phyloP scores from a whole-genome alignment of 1,140 invertebrate genomes.

The Myzus persicae region DNA sequence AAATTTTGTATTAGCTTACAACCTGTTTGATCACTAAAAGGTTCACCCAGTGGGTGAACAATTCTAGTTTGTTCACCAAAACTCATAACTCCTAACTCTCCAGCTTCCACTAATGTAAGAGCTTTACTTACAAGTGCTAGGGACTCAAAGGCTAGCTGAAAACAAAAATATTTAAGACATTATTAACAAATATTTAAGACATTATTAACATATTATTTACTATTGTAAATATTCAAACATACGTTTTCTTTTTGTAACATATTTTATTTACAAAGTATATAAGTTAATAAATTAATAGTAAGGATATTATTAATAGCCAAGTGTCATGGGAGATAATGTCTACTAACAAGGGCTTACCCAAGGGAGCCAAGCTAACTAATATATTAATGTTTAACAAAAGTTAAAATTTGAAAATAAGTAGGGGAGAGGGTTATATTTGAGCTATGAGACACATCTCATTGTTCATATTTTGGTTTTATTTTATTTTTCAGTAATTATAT shows the following conservation, averaged over 20 bases:
- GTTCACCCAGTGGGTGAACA: slow-evolving; percentile 85
- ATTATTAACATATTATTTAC: neutral
- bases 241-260: neutral
- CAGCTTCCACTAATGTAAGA: slow-evolving; percentile 90
- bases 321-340: too few species aligned
- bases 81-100: slow-evolving; percentile 88
- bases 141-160: slow-evolving; percentile 89
- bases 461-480: too few species aligned
- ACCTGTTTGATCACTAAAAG: slow-evolving; percentile 84
- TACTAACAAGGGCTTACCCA: too few species aligned
- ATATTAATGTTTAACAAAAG: too few species aligned
- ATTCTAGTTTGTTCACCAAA: slow-evolving; percentile 89
- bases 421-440: too few species aligned
- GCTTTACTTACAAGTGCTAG: slow-evolving; percentile 92
- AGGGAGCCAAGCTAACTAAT: too few species aligned
- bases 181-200: neutral
- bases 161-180: neutral
- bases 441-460: too few species aligned
- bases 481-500: too few species aligned
- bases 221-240: neutral
- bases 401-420: too few species aligned
- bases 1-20: slow-evolving; percentile 78
- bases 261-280: neutral
- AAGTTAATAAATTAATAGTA: too few species aligned
- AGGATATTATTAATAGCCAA: too few species aligned